phyloP scores from a whole-genome alignment of 1,140 invertebrate genomes.

The Drosophila teissieri region DNA sequence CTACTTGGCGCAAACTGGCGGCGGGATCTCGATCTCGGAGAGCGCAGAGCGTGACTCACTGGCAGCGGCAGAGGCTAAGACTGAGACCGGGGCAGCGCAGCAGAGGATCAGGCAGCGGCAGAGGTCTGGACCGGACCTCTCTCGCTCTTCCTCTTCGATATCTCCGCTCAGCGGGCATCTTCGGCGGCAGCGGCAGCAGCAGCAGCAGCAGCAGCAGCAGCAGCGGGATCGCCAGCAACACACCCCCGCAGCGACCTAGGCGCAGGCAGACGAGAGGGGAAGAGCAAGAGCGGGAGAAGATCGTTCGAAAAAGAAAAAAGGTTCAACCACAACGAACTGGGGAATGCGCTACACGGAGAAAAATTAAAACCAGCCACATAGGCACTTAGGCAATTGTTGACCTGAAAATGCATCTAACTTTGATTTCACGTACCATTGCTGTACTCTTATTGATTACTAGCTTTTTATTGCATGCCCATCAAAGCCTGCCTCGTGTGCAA shows the following conservation, averaged over 20 bases:
- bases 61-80: slow-evolving; percentile 9
- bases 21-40: slow-evolving; percentile 44
- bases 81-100: slow-evolving; percentile 5
- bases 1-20: slow-evolving; percentile 51
- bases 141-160: slow-evolving; percentile 6
- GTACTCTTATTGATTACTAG: no score
- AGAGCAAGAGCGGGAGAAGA: slow-evolving; percentile 39
- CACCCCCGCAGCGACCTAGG: slow-evolving; percentile 60
- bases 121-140: slow-evolving; percentile 10
- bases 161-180: slow-evolving; percentile 42
- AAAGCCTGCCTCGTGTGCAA: no score
- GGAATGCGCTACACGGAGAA: slow-evolving; percentile 9
- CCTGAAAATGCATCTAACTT: not conserved
- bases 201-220: slow-evolving; percentile 18
- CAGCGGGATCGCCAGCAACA: slow-evolving; percentile 42
- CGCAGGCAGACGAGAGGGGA: slow-evolving; percentile 38
- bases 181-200: slow-evolving; percentile 23
- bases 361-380: not conserved
- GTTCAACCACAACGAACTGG: slow-evolving; percentile 14
- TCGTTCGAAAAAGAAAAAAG: slow-evolving; percentile 22
- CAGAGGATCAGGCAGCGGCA: slow-evolving; percentile 33
- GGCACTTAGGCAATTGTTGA: not conserved
- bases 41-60: slow-evolving; percentile 51
- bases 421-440: not conserved
- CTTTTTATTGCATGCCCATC: no score